A percentile compares a stretch with the other conserved stretches of the same genome.
Conservation (phyloP, 2,888 invertebrate genomes). For the Gryllus longicercus region DNA sequence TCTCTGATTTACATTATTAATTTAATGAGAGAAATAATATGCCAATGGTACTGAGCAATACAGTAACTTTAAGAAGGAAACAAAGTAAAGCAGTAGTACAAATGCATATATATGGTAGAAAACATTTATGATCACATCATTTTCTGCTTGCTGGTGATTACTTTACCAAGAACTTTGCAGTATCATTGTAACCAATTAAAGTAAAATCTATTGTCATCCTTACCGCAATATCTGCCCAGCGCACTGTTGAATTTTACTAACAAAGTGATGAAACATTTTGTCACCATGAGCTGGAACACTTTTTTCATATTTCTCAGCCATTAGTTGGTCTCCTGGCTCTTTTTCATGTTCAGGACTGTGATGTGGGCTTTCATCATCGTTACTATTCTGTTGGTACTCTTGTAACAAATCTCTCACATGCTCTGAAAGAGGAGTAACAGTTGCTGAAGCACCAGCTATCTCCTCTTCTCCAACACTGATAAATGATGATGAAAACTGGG, state of each 20-base stretch:
- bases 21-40: no score
- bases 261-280: conserved; percentile 73
- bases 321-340: conserved; percentile 44
- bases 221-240: conserved; percentile 82
- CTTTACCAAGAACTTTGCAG: no score
- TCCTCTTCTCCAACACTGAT: conserved; percentile 62
- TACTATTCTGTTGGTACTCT: conserved; percentile 55
- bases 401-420: conserved; percentile 61
- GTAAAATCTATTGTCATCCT: neutral
- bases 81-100: no score
- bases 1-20: no score
- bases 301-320: conserved; percentile 74
- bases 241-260: conserved; percentile 67
- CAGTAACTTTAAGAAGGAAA: no score
- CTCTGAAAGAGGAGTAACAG: conserved; percentile 46
- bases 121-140: no score
- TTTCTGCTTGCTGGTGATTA: no score
- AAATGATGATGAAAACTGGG: conserved; percentile 53
- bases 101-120: no score
- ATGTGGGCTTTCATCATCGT: conserved; percentile 45
- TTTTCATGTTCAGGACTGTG: conserved; percentile 31
- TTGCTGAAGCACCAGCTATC: conserved; percentile 44
- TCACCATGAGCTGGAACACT: conserved; percentile 77
- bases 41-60: no score
- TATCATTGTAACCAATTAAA: no score